phyloP scores from a whole-genome alignment of 2,797 vertebrate species.

The Platyrinchus mystaceus region DNA sequence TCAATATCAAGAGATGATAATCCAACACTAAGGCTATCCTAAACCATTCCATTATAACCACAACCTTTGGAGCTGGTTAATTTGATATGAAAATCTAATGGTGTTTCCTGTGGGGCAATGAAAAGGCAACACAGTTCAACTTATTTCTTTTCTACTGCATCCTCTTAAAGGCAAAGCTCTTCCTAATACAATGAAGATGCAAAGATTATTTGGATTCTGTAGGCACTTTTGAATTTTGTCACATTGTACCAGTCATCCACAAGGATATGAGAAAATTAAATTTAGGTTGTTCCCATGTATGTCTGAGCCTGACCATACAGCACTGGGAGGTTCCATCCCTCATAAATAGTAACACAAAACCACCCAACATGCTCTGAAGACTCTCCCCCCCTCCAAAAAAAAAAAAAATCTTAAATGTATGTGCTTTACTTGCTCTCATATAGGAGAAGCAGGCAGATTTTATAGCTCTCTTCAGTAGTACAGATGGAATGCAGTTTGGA shows the following conservation, averaged over 20 bases:
- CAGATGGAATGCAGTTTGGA: conserved; percentile 42
- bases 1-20: not conserved
- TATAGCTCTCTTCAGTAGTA: not conserved
- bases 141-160: not conserved
- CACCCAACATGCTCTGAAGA: not conserved
- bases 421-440: not conserved
- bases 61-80: not conserved
- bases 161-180: not conserved
- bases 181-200: not conserved
- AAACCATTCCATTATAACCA: not conserved
- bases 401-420: not conserved
- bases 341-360: not conserved
- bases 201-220: not conserved
- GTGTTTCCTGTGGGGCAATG: not conserved
- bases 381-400: not conserved
- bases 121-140: not conserved
- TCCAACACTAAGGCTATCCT: not conserved
- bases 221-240: not conserved
- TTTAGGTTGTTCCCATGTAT: not conserved
- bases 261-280: not conserved
- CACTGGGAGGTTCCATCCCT: not conserved
- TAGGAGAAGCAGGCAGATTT: not conserved
- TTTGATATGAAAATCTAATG: not conserved
- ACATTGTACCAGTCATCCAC: not conserved
- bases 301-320: not conserved